These are phyloP conservation scores for Erebia ligea DNA, from an alignment of 2,888 invertebrate species.

Conservation along the genomic window DNA sequence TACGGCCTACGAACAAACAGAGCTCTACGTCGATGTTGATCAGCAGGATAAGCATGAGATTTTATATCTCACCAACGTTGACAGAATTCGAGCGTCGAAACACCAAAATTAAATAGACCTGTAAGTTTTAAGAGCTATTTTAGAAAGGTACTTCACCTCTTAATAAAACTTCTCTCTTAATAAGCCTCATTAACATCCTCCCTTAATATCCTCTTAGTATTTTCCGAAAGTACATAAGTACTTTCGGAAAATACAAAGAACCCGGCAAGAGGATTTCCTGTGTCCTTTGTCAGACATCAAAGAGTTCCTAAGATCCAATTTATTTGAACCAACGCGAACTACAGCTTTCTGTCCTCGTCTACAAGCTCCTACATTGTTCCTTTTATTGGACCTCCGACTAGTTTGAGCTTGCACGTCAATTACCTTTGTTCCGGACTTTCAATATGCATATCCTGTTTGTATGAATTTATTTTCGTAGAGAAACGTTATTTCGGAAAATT, in stretches of 20 bases:
- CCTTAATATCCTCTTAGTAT: no score
- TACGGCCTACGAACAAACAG: no score
- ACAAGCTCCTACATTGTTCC: neutral
- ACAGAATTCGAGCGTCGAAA: no score
- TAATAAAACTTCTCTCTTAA: no score
- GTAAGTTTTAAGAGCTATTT: no score
- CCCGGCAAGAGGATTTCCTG: neutral
- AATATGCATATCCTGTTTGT: constrained; percentile 16
- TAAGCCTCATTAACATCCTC: no score
- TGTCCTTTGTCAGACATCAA: constrained; percentile 11
- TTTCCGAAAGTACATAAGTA: no score
- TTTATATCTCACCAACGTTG: no score
- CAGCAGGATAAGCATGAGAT: no score
- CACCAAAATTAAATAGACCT: no score
- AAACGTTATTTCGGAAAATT: constrained; percentile 15
- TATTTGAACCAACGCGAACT: constrained; percentile 10
- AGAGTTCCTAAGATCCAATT: constrained; percentile 15
- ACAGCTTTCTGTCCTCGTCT: neutral
- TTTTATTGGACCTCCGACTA: constrained; percentile 11
- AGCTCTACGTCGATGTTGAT: no score
- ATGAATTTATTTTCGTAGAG: neutral
- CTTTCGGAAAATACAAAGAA: neutral
- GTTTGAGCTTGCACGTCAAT: constrained; percentile 24
- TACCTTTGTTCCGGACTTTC: constrained; percentile 17
- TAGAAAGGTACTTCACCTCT: no score